Evolutionary conservation across 2,888 invertebrate genomes (phyloP).

Genomic region (Leptinotarsa peninsularis): DNA sequence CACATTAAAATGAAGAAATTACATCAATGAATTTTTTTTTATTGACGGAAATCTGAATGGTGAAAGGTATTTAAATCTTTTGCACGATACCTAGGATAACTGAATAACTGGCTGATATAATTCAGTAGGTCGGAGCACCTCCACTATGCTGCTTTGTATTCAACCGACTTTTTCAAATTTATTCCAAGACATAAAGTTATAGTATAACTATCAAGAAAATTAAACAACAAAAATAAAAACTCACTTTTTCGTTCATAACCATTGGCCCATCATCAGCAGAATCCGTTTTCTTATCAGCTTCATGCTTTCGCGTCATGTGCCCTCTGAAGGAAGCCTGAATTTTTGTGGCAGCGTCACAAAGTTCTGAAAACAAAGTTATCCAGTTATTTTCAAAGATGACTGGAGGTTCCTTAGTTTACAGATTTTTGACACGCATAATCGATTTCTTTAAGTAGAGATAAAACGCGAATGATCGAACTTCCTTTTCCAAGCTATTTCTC

Average conservation of each 20-base stretch:
- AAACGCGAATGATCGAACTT: not conserved
- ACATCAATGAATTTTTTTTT: too few species aligned
- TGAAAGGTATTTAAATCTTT: too few species aligned
- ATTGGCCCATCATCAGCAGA: constrained; percentile 43
- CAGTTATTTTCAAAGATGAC: not conserved
- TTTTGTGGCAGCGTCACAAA: constrained; percentile 87
- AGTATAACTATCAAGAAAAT: too few species aligned
- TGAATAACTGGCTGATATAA: too few species aligned
- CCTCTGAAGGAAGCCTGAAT: constrained; percentile 93
- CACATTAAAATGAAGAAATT: too few species aligned
- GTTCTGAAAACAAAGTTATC: constrained; percentile 71
- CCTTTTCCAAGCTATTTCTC: not conserved
- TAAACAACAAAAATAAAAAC: too few species aligned
- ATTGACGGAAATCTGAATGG: too few species aligned
- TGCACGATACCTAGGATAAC: too few species aligned
- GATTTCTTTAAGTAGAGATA: not conserved
- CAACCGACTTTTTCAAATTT: too few species aligned
- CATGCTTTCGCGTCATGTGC: constrained; percentile 85
- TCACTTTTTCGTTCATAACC: constrained; percentile 34
- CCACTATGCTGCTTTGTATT: too few species aligned
- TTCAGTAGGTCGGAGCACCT: too few species aligned
- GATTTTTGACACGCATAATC: not conserved
- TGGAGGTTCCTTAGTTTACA: not conserved
- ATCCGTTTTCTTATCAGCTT: constrained; percentile 45
- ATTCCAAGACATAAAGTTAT: too few species aligned